These are phyloP conservation scores for Pinctada fucata DNA, from an alignment of 2,888 invertebrate species.

Conservation along the genomic window DNA sequence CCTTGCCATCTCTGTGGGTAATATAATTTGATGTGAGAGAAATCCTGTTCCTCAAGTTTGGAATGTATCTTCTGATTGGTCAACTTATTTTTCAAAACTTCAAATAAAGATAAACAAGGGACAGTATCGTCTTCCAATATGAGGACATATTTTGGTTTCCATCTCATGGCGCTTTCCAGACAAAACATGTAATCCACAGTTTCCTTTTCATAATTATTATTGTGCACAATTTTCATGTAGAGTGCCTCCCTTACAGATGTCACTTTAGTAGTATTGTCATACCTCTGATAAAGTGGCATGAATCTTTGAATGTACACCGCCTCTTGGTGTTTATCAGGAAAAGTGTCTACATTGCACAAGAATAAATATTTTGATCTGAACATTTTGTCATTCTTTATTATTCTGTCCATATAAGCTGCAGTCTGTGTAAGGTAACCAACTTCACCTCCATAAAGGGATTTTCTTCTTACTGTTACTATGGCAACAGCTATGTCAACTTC, in stretches of 20 bases:
- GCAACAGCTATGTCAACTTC: slow-evolving; percentile 52
- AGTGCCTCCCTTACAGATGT: slow-evolving; percentile 14
- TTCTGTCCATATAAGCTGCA: slow-evolving; percentile 48
- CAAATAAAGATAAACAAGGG: slow-evolving; percentile 60
- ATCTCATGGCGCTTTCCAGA: slow-evolving; percentile 58
- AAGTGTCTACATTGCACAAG: slow-evolving; percentile 70
- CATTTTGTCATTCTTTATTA: slow-evolving; percentile 40
- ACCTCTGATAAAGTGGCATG: slow-evolving; percentile 54
- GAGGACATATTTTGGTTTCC: slow-evolving; percentile 62
- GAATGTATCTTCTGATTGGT: slow-evolving; percentile 8
- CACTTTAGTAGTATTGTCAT: slow-evolving; percentile 44
- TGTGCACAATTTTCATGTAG: slow-evolving; percentile 17
- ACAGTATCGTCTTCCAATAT: slow-evolving; percentile 74
- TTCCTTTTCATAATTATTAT: slow-evolving; percentile 62
- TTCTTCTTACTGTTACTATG: slow-evolving; percentile 62
- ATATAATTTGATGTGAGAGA: slow-evolving; percentile 69
- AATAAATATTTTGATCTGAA: slow-evolving; percentile 55
- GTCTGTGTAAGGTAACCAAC: slow-evolving; percentile 65
- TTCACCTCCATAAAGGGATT: slow-evolving; percentile 34
- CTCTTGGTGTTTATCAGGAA: slow-evolving; percentile 58
- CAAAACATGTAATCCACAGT: slow-evolving; percentile 73
- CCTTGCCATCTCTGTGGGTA: slow-evolving; percentile 73
- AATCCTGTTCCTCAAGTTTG: slow-evolving; percentile 26
- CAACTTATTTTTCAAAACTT: slow-evolving; percentile 54
- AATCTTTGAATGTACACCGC: slow-evolving; percentile 51